A percentile compares a stretch with the other conserved stretches of the same genome.
Evolutionary conservation across 2,113 vertebrate species (phyloP).

Genomic region (Anolis sagrei): DNA sequence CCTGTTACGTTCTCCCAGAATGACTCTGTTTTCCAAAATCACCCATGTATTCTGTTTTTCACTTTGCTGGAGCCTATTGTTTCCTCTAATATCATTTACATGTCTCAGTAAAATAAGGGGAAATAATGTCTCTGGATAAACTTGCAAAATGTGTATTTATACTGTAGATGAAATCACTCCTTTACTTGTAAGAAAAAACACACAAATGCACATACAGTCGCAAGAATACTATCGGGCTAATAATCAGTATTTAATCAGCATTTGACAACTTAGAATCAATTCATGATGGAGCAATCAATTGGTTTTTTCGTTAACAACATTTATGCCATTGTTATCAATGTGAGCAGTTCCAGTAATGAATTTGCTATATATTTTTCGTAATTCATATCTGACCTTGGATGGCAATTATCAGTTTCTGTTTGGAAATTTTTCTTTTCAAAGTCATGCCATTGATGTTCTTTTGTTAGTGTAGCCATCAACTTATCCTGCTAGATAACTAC

Average conservation of each 20-base stretch:
- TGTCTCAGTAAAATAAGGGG: not conserved
- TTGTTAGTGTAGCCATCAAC: slow-evolving; percentile 5
- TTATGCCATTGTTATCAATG: not conserved
- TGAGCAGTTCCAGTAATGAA: slow-evolving; percentile 14
- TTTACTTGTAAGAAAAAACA: not conserved
- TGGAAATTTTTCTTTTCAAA: not conserved
- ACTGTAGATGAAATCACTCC: not conserved
- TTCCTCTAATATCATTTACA: not conserved
- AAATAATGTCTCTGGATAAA: not conserved
- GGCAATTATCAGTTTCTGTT: slow-evolving; percentile 5
- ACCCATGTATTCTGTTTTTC: not conserved
- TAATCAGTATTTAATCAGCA: slow-evolving; percentile 16
- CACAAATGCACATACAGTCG: too few species aligned
- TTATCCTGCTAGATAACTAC: not conserved
- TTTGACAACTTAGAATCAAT: slow-evolving; percentile 7
- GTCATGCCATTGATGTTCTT: not conserved
- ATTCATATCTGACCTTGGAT: slow-evolving; percentile 21
- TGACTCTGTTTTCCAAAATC: not conserved
- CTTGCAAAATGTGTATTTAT: not conserved
- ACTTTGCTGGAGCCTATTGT: not conserved
- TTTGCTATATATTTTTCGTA: slow-evolving; percentile 17
- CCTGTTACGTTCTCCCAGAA: not conserved
- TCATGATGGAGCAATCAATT: not conserved
- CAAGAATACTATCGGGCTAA: not conserved
- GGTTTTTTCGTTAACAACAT: slow-evolving; percentile 4